Percentiles rank a stretch among this genome's conserved stretches.
These are phyloP conservation scores for Caenorhabditis wallacei DNA, from an alignment of 2,888 invertebrate species.

Conservation along the genomic window DNA sequence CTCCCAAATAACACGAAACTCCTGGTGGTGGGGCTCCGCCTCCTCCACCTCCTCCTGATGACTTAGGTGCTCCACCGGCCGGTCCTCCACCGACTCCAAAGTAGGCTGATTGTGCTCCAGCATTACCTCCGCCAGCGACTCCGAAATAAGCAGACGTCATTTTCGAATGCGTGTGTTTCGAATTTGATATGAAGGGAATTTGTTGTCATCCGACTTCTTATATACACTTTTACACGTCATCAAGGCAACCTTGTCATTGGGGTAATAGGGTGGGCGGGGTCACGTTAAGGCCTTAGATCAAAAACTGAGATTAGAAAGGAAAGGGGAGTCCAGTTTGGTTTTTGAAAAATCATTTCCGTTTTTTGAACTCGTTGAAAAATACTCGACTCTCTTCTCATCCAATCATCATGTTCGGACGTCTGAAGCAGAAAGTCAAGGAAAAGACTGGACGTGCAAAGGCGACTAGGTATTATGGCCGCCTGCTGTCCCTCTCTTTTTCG, in stretches of 20 bases:
- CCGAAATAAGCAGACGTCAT: conserved; percentile 71
- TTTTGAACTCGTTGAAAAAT: not conserved
- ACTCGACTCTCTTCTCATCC: conserved; percentile 4
- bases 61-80: conserved; percentile 45
- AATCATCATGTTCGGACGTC: conserved; percentile 38
- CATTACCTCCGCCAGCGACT: conserved; percentile 61
- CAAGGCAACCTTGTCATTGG: not conserved
- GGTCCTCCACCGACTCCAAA: conserved; percentile 63
- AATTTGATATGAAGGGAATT: conserved; percentile 8
- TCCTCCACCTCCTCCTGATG: conserved; percentile 45
- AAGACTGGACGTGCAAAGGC: conserved; percentile 51
- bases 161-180: conserved; percentile 16
- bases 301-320: no score
- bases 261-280: not conserved
- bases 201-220: not conserved
- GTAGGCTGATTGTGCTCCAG: conserved; percentile 66
- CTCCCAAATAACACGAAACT: conserved; percentile 69
- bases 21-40: conserved; percentile 58
- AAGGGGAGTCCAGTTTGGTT: no score
- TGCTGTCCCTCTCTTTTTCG: no score
- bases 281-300: no score
- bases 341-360: not conserved
- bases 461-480: conserved; percentile 9
- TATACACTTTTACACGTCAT: conserved; percentile 1
- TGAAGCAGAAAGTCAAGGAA: conserved; percentile 61